Base-by-base conservation (phyloP, 2,797 vertebrate species). In the Anas acuta region DNA sequence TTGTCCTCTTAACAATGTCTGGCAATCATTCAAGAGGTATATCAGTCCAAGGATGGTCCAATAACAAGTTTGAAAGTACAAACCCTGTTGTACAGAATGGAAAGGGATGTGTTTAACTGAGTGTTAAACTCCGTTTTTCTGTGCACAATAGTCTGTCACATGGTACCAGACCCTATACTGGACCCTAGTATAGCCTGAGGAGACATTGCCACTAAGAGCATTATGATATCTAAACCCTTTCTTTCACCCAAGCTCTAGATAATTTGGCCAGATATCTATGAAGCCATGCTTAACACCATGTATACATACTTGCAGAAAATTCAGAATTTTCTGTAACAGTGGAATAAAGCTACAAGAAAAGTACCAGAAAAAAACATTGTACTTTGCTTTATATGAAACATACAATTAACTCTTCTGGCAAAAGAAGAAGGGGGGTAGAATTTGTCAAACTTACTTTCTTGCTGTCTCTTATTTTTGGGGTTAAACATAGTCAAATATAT, bases 371-470 rank as follows among this genome's bases (percentile, higher is more conserved):
- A 49, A 15, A 4, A 57, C 43, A 15, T 67, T 80, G 35, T 92
- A 28, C 15, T 86, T 75, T 72, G 6, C 62, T 92, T 78, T 33
- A 74, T 45, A 76, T 57, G 70, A 95, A 88, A 87, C 39, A 53
- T 35, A 53, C 16, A 92, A 96, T 91, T 91, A 93, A 81, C 75
- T 89, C 58, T 87, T 93, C 82, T 14, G 21, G 60, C 22, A 88
- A 84, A 90, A 74, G 71, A 91, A 88, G 18, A 4, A 6, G 10
- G 39, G 69, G 64, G 43, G 56, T 32, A 11, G 13, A 84, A 95
- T n/a, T 56, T 84, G 45, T 66, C 1, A 0, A 70, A 73, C 73
- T 84, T 82, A 2, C 21, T 84, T 86, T 86, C 64, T 76, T 86
- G 13, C 64, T 79, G n/a, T 81, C 53, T 87, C 43, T 88, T 60